These are phyloP conservation scores for Laterallus jamaicensis DNA, from an alignment of 2,113 vertebrate genomes.

Conservation along the genomic window DNA sequence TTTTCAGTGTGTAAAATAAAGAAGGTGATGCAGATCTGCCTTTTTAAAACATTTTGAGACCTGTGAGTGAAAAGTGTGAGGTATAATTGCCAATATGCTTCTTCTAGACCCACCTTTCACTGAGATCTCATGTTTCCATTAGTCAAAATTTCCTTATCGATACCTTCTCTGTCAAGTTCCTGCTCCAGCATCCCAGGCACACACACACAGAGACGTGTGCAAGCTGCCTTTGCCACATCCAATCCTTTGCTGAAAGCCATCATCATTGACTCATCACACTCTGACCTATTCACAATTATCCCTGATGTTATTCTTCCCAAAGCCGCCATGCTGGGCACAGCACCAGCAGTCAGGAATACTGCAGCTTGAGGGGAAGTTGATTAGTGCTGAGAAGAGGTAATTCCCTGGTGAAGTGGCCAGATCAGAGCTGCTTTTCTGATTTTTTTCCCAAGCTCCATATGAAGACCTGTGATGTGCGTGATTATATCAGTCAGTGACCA, in stretches of 20 bases:
- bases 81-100: not conserved
- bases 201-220: too few species aligned
- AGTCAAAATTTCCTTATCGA: not conserved
- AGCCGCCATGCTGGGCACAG: not conserved
- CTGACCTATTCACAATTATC: not conserved
- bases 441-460: not conserved
- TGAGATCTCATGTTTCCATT: not conserved
- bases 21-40: not conserved
- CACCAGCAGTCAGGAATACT: not conserved
- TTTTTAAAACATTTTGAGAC: not conserved
- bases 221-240: not conserved
- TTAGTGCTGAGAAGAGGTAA: not conserved
- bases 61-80: not conserved
- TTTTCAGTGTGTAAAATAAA: not conserved
- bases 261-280: not conserved
- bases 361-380: not conserved
- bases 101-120: not conserved
- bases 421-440: not conserved
- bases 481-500: rapidly evolving
- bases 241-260: not conserved
- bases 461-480: rapidly evolving
- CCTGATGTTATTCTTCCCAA: not conserved
- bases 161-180: not conserved
- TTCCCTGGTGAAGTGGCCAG: not conserved
- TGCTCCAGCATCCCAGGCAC: not conserved